A percentile compares a stretch with the other conserved stretches of the same genome.
These are phyloP conservation scores for Hydractinia symbiolongicarpus DNA, from an alignment of 30 jellyfish, hydroid and myxozoan species.

Conservation along the genomic window DNA sequence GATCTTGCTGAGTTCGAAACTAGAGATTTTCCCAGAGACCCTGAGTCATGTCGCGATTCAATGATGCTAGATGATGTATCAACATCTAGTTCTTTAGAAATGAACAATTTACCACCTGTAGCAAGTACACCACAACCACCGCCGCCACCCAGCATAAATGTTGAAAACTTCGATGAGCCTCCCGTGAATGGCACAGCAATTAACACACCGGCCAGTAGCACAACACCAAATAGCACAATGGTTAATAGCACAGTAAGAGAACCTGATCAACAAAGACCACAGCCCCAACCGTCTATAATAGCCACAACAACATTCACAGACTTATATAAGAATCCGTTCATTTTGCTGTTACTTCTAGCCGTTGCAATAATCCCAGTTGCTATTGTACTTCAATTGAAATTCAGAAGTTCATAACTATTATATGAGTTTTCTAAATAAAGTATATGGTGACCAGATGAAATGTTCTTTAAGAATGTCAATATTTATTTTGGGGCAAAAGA, in stretches of 20 bases:
- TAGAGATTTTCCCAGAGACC: conserved; percentile 71
- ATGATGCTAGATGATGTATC: conserved; percentile 49
- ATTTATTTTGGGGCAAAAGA: too few relatives aligned
- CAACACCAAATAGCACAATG: neutral
- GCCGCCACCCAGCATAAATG: conserved; percentile 30
- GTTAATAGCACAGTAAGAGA: neutral
- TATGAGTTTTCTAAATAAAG: too few relatives aligned
- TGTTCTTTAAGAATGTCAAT: too few relatives aligned
- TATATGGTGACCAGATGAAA: too few relatives aligned
- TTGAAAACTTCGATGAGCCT: conserved; percentile 22
- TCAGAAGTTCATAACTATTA: neutral
- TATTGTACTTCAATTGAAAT: neutral
- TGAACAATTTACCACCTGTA: neutral
- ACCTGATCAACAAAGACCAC: neutral
- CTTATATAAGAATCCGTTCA: neutral
- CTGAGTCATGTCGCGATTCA: conserved; percentile 71
- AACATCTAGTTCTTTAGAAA: conserved; percentile 13
- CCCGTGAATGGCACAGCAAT: conserved; percentile 34
- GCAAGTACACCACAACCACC: neutral
- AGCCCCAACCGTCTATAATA: neutral
- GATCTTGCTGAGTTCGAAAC: conserved; percentile 66
- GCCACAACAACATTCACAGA: neutral
- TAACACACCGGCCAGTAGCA: neutral
- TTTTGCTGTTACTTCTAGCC: conserved; percentile 3
- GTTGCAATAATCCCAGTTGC: neutral